Base-by-base conservation (phyloP, 2,888 invertebrate species). In the Calameuta filiformis region DNA sequence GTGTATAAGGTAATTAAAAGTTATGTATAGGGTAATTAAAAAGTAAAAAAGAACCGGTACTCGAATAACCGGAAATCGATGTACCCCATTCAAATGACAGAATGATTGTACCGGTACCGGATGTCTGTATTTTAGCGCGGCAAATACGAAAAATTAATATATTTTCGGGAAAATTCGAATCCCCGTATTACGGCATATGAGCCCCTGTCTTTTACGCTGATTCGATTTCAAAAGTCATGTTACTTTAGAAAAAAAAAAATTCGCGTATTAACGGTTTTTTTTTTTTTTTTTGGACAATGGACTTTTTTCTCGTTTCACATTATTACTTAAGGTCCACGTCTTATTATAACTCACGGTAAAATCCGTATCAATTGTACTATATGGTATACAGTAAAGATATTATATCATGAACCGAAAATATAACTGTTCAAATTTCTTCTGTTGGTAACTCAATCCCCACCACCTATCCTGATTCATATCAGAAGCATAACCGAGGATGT, bases 161-260 rank as follows among this genome's bases (percentile, higher is more conserved):
- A 1, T 6, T 40, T 40, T 40, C 15, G 1, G 12, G 1, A 4
- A 40, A 40, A 71, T 80, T 85, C 76, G 79, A 75, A 83, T 82
- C 79, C 76, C 71, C 81, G 84, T 81, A 83, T 76, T 56, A 82
- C 31, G 85, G 83, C 83, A 82, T 73, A 82, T 79, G 84, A 87
- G 87, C 85, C 87, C 85, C 83, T 82, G 84, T 81, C 84, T 81
- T 75, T 82, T 83, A 80, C 83, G 81, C 77, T 75, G 69, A 78
- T 35, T 33, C 69, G 69, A 69, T 31, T 33, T 69, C 4, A 30
- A 31, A 33, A 12, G 11, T 31, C 69, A 30, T n/a, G n/a, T 40
- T 40, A 4, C 0, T 15, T 15, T 15, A 0, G 4, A n/a, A 23
- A 9, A 30, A 69, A 30, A 69, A 69, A 69, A 69, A 69, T 6